phyloP scores from a whole-genome alignment of 2,113 vertebrate genomes.

The Anthoscopus minutus region DNA sequence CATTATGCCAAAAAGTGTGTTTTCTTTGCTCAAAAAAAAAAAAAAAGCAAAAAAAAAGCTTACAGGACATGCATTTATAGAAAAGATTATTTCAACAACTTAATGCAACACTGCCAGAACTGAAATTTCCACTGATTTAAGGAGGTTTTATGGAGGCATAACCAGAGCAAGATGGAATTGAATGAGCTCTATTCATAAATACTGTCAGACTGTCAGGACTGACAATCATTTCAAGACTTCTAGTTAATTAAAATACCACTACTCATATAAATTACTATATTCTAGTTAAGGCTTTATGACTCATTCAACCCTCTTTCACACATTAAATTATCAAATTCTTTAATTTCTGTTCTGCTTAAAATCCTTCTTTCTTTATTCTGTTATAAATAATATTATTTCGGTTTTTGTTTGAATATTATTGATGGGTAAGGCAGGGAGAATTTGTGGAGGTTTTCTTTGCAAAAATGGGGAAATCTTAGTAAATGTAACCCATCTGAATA shows the following conservation, averaged over 20 bases:
- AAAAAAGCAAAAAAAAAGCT: background rate
- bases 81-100: background rate
- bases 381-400: background rate
- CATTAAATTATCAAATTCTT: background rate
- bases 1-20: background rate
- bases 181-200: constrained; percentile 28
- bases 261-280: background rate
- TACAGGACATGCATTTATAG: background rate
- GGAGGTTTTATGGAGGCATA: constrained; percentile 27
- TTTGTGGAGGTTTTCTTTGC: background rate
- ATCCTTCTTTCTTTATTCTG: background rate
- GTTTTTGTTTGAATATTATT: background rate
- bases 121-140: constrained; percentile 38
- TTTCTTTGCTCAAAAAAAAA: background rate
- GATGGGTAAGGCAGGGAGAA: fast-evolving
- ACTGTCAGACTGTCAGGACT: background rate
- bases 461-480: background rate
- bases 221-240: constrained; percentile 7
- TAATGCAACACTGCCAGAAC: background rate
- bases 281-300: background rate
- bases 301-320: background rate
- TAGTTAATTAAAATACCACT: constrained; percentile 49
- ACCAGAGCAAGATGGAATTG: constrained; percentile 21
- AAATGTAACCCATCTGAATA: background rate
- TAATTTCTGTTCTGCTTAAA: background rate